phyloP scores from a whole-genome alignment of 2,113 vertebrate genomes.

The cattle (Bos taurus) region ARS-UCD2.0 NC_037335.1:4655501-4656000 shows the following conservation, averaged over 20 bases:
- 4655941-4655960: not conserved
- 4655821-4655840: not conserved
- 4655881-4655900: constrained; percentile 9
- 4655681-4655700: not conserved
- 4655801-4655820: constrained; percentile 27
- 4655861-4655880: constrained; percentile 24
- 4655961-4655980: not conserved
- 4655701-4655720: not conserved
- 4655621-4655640: not conserved
- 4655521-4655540: not conserved
- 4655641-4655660: not conserved
- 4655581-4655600: not conserved
- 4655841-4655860: constrained; percentile 49
- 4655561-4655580: not conserved
- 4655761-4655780: not conserved
- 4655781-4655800: not conserved
- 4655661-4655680: not conserved
- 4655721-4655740: not conserved
- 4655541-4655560: not conserved
- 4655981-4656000: not conserved
- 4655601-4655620: not conserved
- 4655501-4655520: not conserved
- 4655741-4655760: not conserved
- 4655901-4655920: constrained; percentile 33
- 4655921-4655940: not conserved